Evolutionary conservation across 1,140 invertebrate species (phyloP).

Genomic region (Pogonomyrmex californicus): DNA sequence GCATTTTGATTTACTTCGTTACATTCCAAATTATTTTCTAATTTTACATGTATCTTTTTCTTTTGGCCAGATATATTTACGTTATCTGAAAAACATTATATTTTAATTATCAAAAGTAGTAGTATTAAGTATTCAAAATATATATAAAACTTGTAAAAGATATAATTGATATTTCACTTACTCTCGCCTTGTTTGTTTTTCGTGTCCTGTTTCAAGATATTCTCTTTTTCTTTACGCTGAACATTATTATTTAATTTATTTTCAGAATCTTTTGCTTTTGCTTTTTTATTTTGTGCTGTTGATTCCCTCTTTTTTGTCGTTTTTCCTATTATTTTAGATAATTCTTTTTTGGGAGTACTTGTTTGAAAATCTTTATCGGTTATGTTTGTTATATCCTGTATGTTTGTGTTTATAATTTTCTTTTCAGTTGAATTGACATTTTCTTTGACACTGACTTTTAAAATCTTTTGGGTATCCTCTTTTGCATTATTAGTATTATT

Average conservation of each 20-base stretch:
- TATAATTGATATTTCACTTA: conserved; percentile 1
- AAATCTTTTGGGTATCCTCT: background rate
- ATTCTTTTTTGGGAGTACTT: background rate
- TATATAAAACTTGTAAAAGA: background rate
- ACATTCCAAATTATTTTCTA: background rate
- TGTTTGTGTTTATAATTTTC: background rate
- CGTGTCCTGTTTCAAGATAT: background rate
- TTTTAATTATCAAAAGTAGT: conserved; percentile 1
- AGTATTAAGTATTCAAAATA: background rate
- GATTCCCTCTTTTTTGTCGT: background rate
- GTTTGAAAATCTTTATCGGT: background rate
- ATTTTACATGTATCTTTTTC: background rate
- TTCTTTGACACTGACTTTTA: background rate
- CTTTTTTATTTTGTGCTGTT: background rate
- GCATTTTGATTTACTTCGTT: background rate
- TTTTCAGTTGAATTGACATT: background rate
- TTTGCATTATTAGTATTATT: background rate
- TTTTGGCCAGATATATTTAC: background rate
- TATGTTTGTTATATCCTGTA: background rate
- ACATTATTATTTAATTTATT: background rate
- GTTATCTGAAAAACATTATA: conserved; percentile 5
- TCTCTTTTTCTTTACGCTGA: background rate
- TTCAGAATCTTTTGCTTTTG: background rate
- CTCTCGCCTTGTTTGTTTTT: background rate
- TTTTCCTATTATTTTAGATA: background rate